Evolutionary conservation across 1,140 invertebrate genomes (phyloP).

Genomic region (Venustaconcha ellipsiformis): DNA sequence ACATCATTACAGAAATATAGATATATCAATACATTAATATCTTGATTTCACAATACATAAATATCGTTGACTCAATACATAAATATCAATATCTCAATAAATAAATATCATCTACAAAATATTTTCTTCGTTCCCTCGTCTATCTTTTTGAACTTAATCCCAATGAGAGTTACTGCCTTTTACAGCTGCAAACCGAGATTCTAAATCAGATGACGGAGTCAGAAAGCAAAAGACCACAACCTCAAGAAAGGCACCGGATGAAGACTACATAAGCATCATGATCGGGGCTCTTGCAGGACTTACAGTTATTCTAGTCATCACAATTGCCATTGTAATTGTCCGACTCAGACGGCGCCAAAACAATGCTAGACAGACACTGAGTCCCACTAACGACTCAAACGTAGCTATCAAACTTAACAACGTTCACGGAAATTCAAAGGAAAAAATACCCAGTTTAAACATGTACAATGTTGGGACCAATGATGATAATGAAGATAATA

Average conservation of each 20-base stretch:
- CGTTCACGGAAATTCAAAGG: slow-evolving; percentile 62
- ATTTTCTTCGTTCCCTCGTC: too few species aligned
- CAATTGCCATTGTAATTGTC: slow-evolving; percentile 82
- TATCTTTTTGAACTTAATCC: too few species aligned
- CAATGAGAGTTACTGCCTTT: too few species aligned
- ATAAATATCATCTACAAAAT: too few species aligned
- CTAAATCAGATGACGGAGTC: too few species aligned
- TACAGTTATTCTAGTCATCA: slow-evolving; percentile 78
- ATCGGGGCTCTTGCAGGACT: slow-evolving; percentile 84
- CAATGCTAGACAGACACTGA: slow-evolving; percentile 74
- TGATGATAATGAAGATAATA: slow-evolving; percentile 69
- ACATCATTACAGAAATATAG: too few species aligned
- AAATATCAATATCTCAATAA: too few species aligned
- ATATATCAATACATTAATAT: too few species aligned
- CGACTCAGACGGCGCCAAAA: slow-evolving; percentile 79
- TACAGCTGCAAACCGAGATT: too few species aligned
- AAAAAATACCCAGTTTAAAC: slow-evolving; percentile 70
- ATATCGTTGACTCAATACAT: too few species aligned
- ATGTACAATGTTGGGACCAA: slow-evolving; percentile 73
- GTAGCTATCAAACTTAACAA: slow-evolving; percentile 63
- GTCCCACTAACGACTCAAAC: slow-evolving; percentile 60
- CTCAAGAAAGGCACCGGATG: slow-evolving; percentile 50
- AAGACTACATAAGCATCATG: slow-evolving; percentile 83
- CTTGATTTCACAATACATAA: too few species aligned
- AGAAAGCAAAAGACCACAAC: too few species aligned